A percentile compares a stretch with the other conserved stretches of the same genome.
phyloP scores from a whole-genome alignment of 1,140 invertebrate species.

The Eciton burchellii region DNA sequence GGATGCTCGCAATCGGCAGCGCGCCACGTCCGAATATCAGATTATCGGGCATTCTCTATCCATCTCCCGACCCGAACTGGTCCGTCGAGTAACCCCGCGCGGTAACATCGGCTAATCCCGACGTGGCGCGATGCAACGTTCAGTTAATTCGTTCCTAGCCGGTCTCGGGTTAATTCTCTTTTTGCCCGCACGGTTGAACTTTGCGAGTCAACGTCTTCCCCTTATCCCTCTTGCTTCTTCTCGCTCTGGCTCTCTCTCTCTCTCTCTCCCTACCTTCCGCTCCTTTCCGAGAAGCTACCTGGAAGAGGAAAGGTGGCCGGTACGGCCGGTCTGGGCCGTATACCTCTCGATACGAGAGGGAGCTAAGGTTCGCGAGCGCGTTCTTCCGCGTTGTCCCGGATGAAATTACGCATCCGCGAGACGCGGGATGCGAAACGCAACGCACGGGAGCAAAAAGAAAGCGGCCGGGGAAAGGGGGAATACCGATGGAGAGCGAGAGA shows the following conservation, averaged over 20 bases:
- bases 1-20: slow-evolving; percentile 38
- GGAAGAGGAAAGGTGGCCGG: slow-evolving; percentile 59
- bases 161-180: slow-evolving; percentile 47
- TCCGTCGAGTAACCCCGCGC: slow-evolving; percentile 34
- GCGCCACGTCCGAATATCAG: slow-evolving; percentile 61
- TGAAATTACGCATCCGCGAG: slow-evolving; percentile 74
- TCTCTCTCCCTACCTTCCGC: neutral
- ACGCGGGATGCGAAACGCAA: slow-evolving; percentile 50
- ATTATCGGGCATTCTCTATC: slow-evolving; percentile 69
- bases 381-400: slow-evolving; percentile 75
- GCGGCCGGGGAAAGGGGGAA: slow-evolving; percentile 24
- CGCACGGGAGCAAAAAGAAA: slow-evolving; percentile 50
- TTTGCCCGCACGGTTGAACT: slow-evolving; percentile 62
- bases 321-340: slow-evolving; percentile 23
- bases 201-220: slow-evolving; percentile 68
- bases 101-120: slow-evolving; percentile 61
- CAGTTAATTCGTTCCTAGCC: slow-evolving; percentile 68
- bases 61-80: slow-evolving; percentile 62
- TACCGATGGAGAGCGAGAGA: slow-evolving; percentile 57
- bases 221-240: slow-evolving; percentile 20
- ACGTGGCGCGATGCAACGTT: slow-evolving; percentile 24
- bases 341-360: slow-evolving; percentile 51
- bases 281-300: slow-evolving; percentile 40
- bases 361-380: slow-evolving; percentile 60
- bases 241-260: neutral